These are phyloP conservation scores for Drosophila meridionalis DNA, from an alignment of 2,888 invertebrate species.

Conservation along the genomic window DNA sequence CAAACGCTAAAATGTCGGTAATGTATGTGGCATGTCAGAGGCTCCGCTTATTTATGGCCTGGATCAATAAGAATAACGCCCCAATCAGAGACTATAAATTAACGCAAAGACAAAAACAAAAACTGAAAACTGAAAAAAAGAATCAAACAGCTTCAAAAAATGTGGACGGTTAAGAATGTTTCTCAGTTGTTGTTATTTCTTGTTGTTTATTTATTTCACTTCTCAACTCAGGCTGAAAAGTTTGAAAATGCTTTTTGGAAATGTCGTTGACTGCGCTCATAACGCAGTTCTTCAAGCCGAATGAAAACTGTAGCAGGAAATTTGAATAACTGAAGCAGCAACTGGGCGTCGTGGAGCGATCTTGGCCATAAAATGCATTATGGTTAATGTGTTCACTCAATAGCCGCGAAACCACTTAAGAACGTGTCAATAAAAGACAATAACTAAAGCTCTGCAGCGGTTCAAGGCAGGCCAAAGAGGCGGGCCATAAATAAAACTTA, in stretches of 20 bases:
- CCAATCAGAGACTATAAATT: conserved; percentile 82
- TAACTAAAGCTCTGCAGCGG: background rate
- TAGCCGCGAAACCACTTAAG: conserved; percentile 8
- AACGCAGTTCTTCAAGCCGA: conserved; percentile 17
- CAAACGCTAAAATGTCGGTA: conserved; percentile 82
- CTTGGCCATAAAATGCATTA: conserved; percentile 15
- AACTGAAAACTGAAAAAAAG: conserved; percentile 45
- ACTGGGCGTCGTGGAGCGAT: conserved; percentile 1
- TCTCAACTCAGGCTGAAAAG: conserved; percentile 30
- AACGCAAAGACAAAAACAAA: conserved; percentile 76
- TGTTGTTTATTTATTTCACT: conserved; percentile 33
- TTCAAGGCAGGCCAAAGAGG: conserved; percentile 3
- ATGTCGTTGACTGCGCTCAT: conserved; percentile 45
- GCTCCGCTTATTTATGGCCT: conserved; percentile 80
- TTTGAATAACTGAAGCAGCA: conserved; percentile 14
- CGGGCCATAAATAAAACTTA: background rate
- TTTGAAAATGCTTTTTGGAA: conserved; percentile 50
- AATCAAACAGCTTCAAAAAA: conserved; percentile 39
- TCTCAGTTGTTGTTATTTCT: conserved; percentile 35
- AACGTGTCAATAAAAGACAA: background rate
- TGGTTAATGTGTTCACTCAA: conserved; percentile 4
- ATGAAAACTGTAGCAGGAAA: conserved; percentile 35
- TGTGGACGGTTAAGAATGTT: conserved; percentile 72
- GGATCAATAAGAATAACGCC: conserved; percentile 82
- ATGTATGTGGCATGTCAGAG: conserved; percentile 81